These are phyloP conservation scores for Dendrophyllia cribrosa DNA, from an alignment of 64 coral and sea anemone genomes.

Conservation along the genomic window DNA sequence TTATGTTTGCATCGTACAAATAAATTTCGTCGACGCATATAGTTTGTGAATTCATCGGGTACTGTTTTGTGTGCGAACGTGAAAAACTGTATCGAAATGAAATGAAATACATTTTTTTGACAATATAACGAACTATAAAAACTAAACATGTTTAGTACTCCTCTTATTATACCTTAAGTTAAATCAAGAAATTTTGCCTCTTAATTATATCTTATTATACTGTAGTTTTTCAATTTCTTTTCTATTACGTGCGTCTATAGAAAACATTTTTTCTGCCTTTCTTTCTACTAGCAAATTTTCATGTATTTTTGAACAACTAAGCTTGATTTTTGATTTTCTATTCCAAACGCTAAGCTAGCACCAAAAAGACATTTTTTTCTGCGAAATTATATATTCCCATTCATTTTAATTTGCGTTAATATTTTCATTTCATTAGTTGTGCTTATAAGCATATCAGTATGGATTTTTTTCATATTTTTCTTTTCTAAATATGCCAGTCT, in stretches of 20 bases:
- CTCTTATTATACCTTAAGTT: not conserved
- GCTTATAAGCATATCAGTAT: too few species aligned
- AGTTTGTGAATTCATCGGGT: not conserved
- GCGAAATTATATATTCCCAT: too few species aligned
- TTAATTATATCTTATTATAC: conserved; percentile 13
- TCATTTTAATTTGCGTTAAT: too few species aligned
- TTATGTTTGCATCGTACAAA: conserved; percentile 14
- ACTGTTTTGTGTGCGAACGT: not conserved
- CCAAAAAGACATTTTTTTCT: too few species aligned
- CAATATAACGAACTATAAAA: not conserved
- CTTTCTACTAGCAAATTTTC: too few species aligned
- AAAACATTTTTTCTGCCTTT: not conserved
- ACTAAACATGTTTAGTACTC: not conserved
- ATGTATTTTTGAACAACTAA: too few species aligned
- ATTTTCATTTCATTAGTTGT: too few species aligned
- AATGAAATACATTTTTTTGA: not conserved
- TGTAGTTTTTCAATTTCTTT: not conserved
- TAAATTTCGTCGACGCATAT: not conserved
- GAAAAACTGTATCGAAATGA: not conserved
- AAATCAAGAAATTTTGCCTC: not conserved
- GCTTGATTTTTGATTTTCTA: not conserved
- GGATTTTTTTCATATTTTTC: too few species aligned
- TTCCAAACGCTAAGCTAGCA: not conserved
- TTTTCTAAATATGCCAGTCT: too few species aligned
- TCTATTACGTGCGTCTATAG: not conserved